Evolutionary conservation across 2,888 invertebrate species (phyloP), one percentile per base, ranked within the genome.

Genomic region (Drosophila acutilabella): DNA sequence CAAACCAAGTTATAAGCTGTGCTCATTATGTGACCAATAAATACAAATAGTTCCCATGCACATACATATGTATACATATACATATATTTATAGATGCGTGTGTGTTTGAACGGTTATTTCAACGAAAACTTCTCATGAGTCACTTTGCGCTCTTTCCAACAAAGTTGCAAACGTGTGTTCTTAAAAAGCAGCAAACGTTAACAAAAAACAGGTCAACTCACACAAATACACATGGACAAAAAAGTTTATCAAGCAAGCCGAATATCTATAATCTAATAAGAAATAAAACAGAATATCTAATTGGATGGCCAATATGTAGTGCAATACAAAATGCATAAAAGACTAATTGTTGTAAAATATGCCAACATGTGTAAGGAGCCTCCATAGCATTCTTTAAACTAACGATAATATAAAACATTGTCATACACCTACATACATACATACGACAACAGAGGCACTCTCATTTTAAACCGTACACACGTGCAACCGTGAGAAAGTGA

Each of bases 401-500:
- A 66, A 65, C 75, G 66, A 57, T 44, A 59, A 57, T 53, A 30
- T 2, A 30, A 30, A 74, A 58, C 42, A 38, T 40, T 56, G 47
- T 48, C 38, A 71, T 38, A 42, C 36, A 52, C 18, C 54, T 20
- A 45, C 36, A 48, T 18, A 58, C 18, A 58, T 20, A 45, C 36
- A 48, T 18, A 58, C 20, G 51, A 42, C 68, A 30, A 65, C 18
- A 67, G 53, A 50, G n/a, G 33, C 40, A 44, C 23, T 47, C 14
- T 67, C 57, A 64, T 68, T 64, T 72, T 73, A 62, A 78, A 38
- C 65, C 74, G 60, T 54, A 77, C 51, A 81, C 82, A 83, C 85
- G 81, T 86, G 81, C 87, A 77, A 68, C 57, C 87, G 89, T 86
- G 84, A 79, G 84, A 85, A 88, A 85, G 83, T 89, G 90, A 90